Evolutionary conservation across 2,797 vertebrate genomes (phyloP).

Genomic region (Parauchenoglanis ngamensis): DNA sequence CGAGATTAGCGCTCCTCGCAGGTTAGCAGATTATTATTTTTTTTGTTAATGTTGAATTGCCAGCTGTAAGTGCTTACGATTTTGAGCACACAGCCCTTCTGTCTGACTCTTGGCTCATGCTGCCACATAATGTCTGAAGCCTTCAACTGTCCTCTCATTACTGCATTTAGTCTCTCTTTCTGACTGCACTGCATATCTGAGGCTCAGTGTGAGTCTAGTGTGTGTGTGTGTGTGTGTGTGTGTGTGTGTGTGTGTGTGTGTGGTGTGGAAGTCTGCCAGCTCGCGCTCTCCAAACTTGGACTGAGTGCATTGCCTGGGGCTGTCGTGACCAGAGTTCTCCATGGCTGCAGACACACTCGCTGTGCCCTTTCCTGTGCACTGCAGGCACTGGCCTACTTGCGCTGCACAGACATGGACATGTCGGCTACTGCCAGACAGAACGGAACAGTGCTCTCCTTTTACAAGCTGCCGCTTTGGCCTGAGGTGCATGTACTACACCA

Average conservation of each 20-base stretch:
- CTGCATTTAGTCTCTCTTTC: conserved; percentile 9
- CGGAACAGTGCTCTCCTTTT: conserved; percentile 51
- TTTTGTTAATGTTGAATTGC: not conserved
- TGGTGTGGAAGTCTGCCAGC: conserved; percentile 50
- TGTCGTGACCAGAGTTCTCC: conserved; percentile 59
- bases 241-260: conserved; percentile 21
- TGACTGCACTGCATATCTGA: conserved; percentile 29
- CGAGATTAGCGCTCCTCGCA: not conserved
- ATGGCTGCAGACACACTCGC: conserved; percentile 57
- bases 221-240: conserved; percentile 21
- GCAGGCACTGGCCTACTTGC: conserved; percentile 57
- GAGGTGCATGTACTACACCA: conserved; percentile 45
- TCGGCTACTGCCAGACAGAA: conserved; percentile 53
- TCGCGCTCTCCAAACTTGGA: conserved; percentile 59
- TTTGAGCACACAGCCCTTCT: conserved; percentile 10
- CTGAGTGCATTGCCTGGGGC: conserved; percentile 56
- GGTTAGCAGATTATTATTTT: not conserved
- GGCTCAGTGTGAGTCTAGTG: conserved; percentile 29
- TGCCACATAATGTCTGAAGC: conserved; percentile 1
- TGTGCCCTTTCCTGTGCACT: conserved; percentile 59
- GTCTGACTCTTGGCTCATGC: conserved; percentile 4
- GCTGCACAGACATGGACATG: conserved; percentile 52
- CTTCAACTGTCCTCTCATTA: conserved; percentile 20
- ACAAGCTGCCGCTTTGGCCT: conserved; percentile 49
- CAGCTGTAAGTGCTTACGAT: not conserved